Percentiles rank a stretch among this genome's conserved stretches.
Conservation (phyloP, 2,888 invertebrate genomes). For the Girardia tigrina region DNA sequence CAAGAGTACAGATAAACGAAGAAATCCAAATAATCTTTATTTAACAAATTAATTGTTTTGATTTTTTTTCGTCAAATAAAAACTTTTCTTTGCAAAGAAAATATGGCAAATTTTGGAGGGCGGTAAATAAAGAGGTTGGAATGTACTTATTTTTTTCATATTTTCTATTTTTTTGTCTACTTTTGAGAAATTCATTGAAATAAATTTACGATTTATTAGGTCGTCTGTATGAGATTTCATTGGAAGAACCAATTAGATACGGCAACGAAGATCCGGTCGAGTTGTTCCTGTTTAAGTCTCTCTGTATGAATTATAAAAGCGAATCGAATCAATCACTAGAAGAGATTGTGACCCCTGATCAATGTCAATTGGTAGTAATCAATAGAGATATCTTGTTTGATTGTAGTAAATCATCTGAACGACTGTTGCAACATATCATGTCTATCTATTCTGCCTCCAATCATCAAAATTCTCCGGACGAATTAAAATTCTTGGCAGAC, state of each 20-base stretch:
- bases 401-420: slow-evolving; percentile 69
- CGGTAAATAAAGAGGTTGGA: no score
- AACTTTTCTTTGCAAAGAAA: no score
- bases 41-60: no score
- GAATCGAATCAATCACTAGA: background rate
- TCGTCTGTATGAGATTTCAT: slow-evolving; percentile 53
- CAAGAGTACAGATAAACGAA: no score
- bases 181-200: no score
- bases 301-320: slow-evolving; percentile 75
- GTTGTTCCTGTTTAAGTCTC: slow-evolving; percentile 71
- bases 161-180: no score
- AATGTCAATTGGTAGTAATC: slow-evolving; percentile 64
- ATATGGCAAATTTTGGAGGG: no score
- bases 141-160: no score
- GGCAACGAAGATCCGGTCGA: slow-evolving; percentile 68
- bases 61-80: no score
- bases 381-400: slow-evolving; percentile 82
- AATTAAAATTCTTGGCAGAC: slow-evolving; percentile 91
- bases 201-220: no score
- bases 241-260: slow-evolving; percentile 89
- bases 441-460: slow-evolving; percentile 89
- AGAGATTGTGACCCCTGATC: slow-evolving; percentile 62
- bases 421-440: slow-evolving; percentile 77
- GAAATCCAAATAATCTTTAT: no score
- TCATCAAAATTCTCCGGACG: slow-evolving; percentile 80